These are phyloP conservation scores for Aporophyla lueneburgensis DNA, from an alignment of 2,888 invertebrate species.

Conservation along the genomic window DNA sequence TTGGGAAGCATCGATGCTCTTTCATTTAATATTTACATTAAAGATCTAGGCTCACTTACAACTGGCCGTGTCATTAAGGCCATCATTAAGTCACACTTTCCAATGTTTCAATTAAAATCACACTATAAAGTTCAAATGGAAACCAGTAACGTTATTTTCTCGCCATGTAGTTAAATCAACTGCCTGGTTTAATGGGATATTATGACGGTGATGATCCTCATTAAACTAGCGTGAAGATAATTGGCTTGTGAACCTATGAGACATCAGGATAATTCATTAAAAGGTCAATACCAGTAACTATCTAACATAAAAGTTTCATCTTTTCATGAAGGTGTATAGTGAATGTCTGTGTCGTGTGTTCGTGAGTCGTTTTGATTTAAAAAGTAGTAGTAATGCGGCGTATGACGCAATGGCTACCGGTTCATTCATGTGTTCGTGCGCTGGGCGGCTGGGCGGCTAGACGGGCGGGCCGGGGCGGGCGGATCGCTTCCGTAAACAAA, in stretches of 20 bases:
- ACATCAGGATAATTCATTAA: not conserved
- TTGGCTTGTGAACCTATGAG: not conserved
- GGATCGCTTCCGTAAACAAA: constrained; percentile 66
- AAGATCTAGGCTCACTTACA: constrained; percentile 11
- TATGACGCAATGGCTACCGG: constrained; percentile 65
- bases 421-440: constrained; percentile 74
- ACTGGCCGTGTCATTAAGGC: constrained; percentile 20
- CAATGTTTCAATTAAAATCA: constrained; percentile 46
- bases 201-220: constrained; percentile 5
- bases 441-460: constrained; percentile 60
- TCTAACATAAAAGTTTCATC: not conserved
- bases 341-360: constrained; percentile 2
- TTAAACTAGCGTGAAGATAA: constrained; percentile 11
- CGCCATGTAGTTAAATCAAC: constrained; percentile 11
- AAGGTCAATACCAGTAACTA: too few relatives aligned
- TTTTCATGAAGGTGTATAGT: not conserved
- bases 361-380: constrained; percentile 31
- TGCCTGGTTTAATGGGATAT: constrained; percentile 32
- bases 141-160: constrained; percentile 36
- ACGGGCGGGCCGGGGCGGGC: constrained; percentile 65
- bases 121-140: constrained; percentile 41
- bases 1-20: not conserved
- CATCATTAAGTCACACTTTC: constrained; percentile 34
- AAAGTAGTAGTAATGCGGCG: constrained; percentile 50
- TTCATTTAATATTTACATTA: constrained; percentile 26